Evolutionary conservation across 2,113 vertebrate species (phyloP).

Genomic region (Apeltes quadracus): DNA sequence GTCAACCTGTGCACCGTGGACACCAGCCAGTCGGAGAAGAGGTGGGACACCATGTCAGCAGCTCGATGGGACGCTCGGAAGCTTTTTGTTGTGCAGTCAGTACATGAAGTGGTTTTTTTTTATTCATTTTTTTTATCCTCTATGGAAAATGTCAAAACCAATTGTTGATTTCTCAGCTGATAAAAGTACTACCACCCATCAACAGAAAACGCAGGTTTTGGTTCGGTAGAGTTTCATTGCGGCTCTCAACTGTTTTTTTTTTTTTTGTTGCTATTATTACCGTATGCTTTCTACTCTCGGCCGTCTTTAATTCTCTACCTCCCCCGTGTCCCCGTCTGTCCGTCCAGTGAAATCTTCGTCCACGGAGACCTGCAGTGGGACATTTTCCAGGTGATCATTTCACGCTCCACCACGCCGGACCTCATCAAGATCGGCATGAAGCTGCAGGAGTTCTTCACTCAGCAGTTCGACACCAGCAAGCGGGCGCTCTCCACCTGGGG

Average conservation of each 20-base stretch:
- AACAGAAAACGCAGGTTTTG: background rate
- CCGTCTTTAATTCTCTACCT: background rate
- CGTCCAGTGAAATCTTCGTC: conserved; percentile 92
- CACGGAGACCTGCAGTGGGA: conserved; percentile 99
- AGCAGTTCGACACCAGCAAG: conserved; percentile 99
- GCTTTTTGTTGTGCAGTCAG: background rate
- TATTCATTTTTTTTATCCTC: background rate
- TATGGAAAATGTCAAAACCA: background rate
- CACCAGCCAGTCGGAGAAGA: conserved; percentile 93
- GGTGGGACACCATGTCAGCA: conserved; percentile 73
- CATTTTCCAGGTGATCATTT: conserved; percentile 99
- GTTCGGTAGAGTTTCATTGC: background rate
- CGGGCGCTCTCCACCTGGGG: conserved; percentile 97
- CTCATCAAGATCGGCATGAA: conserved; percentile 99
- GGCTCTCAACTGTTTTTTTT: background rate
- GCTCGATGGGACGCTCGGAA: background rate
- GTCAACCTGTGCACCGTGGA: conserved; percentile 92
- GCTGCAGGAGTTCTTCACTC: conserved; percentile 98
- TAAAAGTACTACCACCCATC: background rate
- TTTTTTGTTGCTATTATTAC: too few species aligned
- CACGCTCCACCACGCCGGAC: conserved; percentile 96
- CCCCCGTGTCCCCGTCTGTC: background rate
- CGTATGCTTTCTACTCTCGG: background rate
- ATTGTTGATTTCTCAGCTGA: background rate
- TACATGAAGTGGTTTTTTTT: background rate